phyloP scores from a whole-genome alignment of 2,797 vertebrate genomes.

The Pantherophis alleghaniensis region DNA sequence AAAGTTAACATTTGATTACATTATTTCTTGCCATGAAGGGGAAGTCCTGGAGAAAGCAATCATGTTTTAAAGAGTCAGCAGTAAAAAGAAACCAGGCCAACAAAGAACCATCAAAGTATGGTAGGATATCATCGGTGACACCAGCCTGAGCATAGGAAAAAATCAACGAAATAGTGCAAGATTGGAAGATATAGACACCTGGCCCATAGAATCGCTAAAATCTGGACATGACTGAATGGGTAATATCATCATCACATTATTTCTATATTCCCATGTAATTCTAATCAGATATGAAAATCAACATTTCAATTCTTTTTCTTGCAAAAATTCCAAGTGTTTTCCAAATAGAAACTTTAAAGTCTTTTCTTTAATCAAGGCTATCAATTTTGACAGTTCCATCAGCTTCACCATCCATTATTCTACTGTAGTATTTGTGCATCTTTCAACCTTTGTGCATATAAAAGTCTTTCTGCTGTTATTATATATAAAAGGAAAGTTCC shows the following conservation, averaged over 20 bases:
- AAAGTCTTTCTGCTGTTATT: neutral
- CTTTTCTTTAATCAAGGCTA: neutral
- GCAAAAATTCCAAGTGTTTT: neutral
- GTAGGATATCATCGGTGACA: neutral
- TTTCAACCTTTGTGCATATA: neutral
- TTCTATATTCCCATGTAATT: neutral
- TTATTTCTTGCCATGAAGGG: neutral
- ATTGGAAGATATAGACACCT: neutral
- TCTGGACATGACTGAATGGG: neutral
- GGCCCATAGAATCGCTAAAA: neutral
- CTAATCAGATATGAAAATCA: neutral
- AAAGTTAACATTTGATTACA: neutral
- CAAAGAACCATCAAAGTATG: neutral
- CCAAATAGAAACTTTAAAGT: neutral
- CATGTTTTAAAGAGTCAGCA: neutral
- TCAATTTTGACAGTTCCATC: neutral
- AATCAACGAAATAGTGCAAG: neutral
- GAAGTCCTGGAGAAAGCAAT: neutral
- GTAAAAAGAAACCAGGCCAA: neutral
- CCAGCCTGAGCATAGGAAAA: neutral
- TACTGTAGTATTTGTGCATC: neutral
- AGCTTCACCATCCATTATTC: neutral
- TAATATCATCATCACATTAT: neutral
- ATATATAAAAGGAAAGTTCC: neutral
- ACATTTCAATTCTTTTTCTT: neutral